Evolutionary conservation across 2,797 vertebrate species (phyloP), one percentile per base, ranked within the genome.

Genomic region (Numenius phaeopus): DNA sequence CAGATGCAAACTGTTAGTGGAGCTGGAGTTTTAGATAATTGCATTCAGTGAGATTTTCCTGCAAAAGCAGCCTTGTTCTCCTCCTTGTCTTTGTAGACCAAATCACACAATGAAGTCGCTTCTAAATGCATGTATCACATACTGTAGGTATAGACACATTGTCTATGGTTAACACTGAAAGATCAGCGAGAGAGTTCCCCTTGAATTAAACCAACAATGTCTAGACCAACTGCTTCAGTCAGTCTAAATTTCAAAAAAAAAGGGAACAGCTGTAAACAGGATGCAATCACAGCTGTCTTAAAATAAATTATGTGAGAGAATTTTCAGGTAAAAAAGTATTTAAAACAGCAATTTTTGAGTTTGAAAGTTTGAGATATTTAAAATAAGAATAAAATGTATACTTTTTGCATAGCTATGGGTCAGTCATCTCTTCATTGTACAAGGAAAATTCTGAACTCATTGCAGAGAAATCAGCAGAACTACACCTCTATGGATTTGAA

Each of bases 241-340:
- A 91, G 83, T 82, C 93, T 81, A 57, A 73, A 89, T 69, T 69
- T 91, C 42, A 95, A 91, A 90, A 83, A 94, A 89, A 85, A 93
- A 92, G 23, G 46, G 79, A 98, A 97, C 85, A 97, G 94, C 95
- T 97, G 95, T 83, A 89, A 91, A 57, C 72, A 95, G 79, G 75
- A 93, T 50, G 39, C 58, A 95, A 88, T 83, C 89, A 85, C 87
- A 95, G 83, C 69, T 90, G 78, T 47, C 93, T 91, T 91, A 87
- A 84, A 90, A 50, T 54, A 72, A 97, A 94, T 88, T 76, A 89
- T 9, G 24, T 52, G 52, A 91, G 82, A 97, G 73, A 57, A 88
- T 88, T 78, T 93, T 40, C 37, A 96, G 67, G 86, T 92, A 3
- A 34, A 37, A 59, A n/a, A 93, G 11, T 11, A 75, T 69, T 80